phyloP scores from a whole-genome alignment of 2,888 invertebrate genomes.

The Coronaproctus castanopsis region DNA sequence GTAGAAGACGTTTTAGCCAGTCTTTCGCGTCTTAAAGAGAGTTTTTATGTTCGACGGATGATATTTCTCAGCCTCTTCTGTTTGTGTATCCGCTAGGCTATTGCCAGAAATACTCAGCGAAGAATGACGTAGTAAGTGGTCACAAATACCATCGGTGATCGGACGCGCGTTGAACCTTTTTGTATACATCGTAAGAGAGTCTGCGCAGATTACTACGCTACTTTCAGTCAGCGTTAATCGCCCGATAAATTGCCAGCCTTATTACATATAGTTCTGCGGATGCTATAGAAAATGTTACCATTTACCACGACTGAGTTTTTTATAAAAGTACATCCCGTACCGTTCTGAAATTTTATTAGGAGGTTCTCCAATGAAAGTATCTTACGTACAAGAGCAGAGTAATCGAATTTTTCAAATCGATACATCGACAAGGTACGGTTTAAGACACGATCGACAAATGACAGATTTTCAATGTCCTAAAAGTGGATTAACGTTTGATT shows the following conservation, averaged over 20 bases:
- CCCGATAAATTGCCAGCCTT: background rate
- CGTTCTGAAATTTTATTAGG: background rate
- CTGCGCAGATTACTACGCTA: background rate
- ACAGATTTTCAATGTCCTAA: too few species aligned
- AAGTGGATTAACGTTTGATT: too few species aligned
- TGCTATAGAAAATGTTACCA: background rate
- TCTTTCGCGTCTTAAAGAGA: background rate
- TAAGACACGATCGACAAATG: too few species aligned
- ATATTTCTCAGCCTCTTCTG: background rate
- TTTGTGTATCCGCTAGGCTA: background rate
- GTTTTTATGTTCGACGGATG: background rate
- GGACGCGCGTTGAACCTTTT: background rate
- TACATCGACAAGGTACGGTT: too few species aligned
- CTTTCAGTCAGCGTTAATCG: background rate
- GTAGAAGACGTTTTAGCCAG: background rate
- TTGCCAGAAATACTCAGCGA: background rate
- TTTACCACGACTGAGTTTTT: background rate
- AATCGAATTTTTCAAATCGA: too few species aligned
- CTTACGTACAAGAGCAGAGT: background rate
- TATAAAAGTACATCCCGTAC: background rate
- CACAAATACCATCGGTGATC: background rate
- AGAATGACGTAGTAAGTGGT: background rate
- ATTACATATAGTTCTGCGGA: background rate
- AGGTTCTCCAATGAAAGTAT: background rate
- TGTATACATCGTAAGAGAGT: background rate